These are phyloP conservation scores for Drosophila emarginata DNA, from an alignment of 2,888 invertebrate genomes.

Conservation along the genomic window DNA sequence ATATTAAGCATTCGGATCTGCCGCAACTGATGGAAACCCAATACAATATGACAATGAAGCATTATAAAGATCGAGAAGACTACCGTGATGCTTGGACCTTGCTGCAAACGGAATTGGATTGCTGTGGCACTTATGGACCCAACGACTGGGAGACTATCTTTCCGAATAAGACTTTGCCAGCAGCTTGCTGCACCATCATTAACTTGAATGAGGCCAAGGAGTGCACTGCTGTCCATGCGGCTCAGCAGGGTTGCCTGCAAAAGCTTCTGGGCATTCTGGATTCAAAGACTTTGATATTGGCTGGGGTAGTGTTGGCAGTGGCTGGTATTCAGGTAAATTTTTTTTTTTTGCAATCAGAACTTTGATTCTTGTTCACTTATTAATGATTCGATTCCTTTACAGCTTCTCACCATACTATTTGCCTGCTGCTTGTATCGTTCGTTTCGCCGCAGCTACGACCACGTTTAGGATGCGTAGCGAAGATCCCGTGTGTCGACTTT, in stretches of 20 bases:
- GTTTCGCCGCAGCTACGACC: slow-evolving; percentile 96
- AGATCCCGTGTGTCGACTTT: slow-evolving; percentile 74
- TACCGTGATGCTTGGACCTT: slow-evolving; percentile 91
- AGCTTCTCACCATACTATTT: slow-evolving; percentile 94
- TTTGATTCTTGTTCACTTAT: not conserved
- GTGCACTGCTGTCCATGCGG: slow-evolving; percentile 83
- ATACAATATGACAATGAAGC: slow-evolving; percentile 88
- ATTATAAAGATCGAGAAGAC: slow-evolving; percentile 86
- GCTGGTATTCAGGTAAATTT: slow-evolving; percentile 96
- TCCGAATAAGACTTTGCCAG: slow-evolving; percentile 78
- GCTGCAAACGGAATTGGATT: slow-evolving; percentile 91
- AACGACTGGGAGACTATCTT: slow-evolving; percentile 86
- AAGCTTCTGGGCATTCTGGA: slow-evolving; percentile 87
- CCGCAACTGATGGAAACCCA: slow-evolving; percentile 87
- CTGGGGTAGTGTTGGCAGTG: slow-evolving; percentile 92
- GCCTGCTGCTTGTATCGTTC: slow-evolving; percentile 96
- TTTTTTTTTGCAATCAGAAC: not conserved
- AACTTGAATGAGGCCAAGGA: slow-evolving; percentile 84
- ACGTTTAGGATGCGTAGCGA: slow-evolving; percentile 85
- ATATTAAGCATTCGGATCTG: slow-evolving; percentile 89
- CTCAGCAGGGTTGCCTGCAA: slow-evolving; percentile 86
- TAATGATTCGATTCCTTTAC: slow-evolving; percentile 72
- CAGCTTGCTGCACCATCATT: slow-evolving; percentile 79
- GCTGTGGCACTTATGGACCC: slow-evolving; percentile 89
- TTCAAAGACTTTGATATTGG: slow-evolving; percentile 89